Evolutionary conservation across 2,888 invertebrate species (phyloP).

Genomic region (Lithophane ornitopus): DNA sequence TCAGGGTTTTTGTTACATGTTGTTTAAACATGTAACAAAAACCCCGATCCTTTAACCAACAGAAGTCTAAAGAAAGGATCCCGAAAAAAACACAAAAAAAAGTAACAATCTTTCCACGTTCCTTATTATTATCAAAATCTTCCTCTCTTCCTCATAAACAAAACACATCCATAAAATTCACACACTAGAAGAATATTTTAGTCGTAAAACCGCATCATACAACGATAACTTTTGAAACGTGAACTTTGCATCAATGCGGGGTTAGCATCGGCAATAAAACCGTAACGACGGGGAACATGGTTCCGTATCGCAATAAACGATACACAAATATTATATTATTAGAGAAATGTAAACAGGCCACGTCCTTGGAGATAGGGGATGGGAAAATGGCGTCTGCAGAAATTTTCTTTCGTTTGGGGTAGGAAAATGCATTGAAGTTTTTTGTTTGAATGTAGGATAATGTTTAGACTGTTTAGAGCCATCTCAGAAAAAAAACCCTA

Average conservation of each 20-base stretch:
- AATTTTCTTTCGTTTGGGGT: background rate
- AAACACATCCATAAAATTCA: constrained; percentile 11
- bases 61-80: background rate
- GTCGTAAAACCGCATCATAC: constrained; percentile 26
- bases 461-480: no score
- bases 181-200: constrained; percentile 16
- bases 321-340: constrained; percentile 40
- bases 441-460: background rate
- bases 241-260: constrained; percentile 38
- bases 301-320: constrained; percentile 36
- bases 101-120: background rate
- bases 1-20: no score
- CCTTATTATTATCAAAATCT: background rate
- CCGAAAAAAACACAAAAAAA: background rate
- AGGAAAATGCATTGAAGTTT: background rate
- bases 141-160: background rate
- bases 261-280: constrained; percentile 45
- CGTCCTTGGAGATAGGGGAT: constrained; percentile 10
- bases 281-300: constrained; percentile 34
- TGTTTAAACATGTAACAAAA: no score
- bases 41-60: background rate
- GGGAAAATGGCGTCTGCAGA: background rate
- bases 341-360: constrained; percentile 26
- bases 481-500: background rate
- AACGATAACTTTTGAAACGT: constrained; percentile 40